Evolutionary conservation across 2,797 vertebrate species (phyloP), one percentile per base, ranked within the genome.

Genomic region (Thunnus albacares): DNA sequence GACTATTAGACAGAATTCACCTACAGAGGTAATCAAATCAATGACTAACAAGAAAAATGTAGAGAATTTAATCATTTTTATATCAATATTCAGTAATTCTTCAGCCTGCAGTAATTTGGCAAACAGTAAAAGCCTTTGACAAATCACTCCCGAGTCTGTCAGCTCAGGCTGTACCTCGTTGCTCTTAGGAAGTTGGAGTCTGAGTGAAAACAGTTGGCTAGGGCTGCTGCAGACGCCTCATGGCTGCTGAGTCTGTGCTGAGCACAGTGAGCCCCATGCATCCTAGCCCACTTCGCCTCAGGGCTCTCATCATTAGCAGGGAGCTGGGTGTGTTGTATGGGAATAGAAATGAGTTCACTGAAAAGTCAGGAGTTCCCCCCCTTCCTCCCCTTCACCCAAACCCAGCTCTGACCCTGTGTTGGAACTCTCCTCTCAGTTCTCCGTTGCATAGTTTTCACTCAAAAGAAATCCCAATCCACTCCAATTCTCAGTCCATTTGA

Each of bases 281-380:
- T 86, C 80, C 76, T 60, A 68, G 80, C 80, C 61, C 67, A 60
- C 70, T 83, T 82, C 74, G 91, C 94, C 93, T 90, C 74, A 24
- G 85, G 93, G 90, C 87, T 81, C 76, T 71, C 68, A 89, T 91
- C 88, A 93, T 93, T 90, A 93, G 90, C 66, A 75, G 70, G 81
- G 80, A 82, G 81, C 62, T 67, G 38, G 38, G 57, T 80, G 81
- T 87, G 84, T 86, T 85, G 80, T 72, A 75, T 87, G 87, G 90
- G 87, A 87, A 91, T 86, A 90, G 77, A 84, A 90, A 92, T 90
- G 87, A 90, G 93, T 95, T 95, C 91, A 93, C 60, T 38, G 75
- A 86, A 73, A 90, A 94, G 91, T 93, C 92, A 93, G 71, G 77
- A 87, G 72, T 81, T 65, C 33, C 52, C 56, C 35, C 45, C 52